A percentile compares a stretch with the other conserved stretches of the same genome.
These are phyloP conservation scores for Drosophila melanogaster DNA, from an alignment of 1,140 invertebrate genomes.

Conservation along the genomic window Release_6_plus_ISO1_MT NT_033777.3:24803501-24804000, in stretches of 20 bases:
- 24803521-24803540: conserved; percentile 91
- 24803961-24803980: conserved; percentile 99
- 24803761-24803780: conserved; percentile 76
- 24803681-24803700: conserved; percentile 77
- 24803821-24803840: conserved; percentile 93
- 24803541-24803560: conserved; percentile 92
- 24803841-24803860: conserved; percentile 95
- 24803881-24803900: conserved; percentile 97
- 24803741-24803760: conserved; percentile 73
- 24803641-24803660: conserved; percentile 85
- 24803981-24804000: conserved; percentile 95
- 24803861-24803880: conserved; percentile 99
- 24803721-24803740: conserved; percentile 53
- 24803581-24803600: conserved; percentile 74
- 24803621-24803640: conserved; percentile 83
- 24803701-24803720: conserved; percentile 39
- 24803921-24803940: conserved; percentile 95
- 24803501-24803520: conserved; percentile 96
- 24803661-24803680: conserved; percentile 84
- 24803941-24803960: conserved; percentile 97
- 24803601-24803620: conserved; percentile 77
- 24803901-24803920: conserved; percentile 94
- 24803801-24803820: conserved; percentile 85
- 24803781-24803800: conserved; percentile 83
- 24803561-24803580: conserved; percentile 90